phyloP scores from a whole-genome alignment of 2,888 invertebrate genomes.

The Sphaerophoria rueppellii region DNA sequence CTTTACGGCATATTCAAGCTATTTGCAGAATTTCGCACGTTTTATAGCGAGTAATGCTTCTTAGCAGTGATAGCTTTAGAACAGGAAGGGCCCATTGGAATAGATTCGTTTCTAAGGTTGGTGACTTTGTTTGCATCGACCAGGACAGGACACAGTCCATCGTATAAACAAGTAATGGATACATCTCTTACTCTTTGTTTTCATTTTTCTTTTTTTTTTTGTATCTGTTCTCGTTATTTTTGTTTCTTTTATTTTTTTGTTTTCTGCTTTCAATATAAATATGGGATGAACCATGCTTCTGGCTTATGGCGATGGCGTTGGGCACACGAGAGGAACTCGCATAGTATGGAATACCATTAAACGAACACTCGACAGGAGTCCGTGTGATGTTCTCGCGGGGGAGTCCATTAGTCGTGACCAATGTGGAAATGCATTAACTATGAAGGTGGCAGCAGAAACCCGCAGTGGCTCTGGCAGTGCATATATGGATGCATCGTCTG shows the following conservation, averaged over 20 bases:
- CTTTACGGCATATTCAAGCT: conserved; percentile 57
- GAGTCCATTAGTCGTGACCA: conserved; percentile 73
- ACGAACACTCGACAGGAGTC: conserved; percentile 42
- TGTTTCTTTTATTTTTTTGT: neutral
- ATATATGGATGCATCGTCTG: conserved; percentile 33
- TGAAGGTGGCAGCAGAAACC: conserved; percentile 65
- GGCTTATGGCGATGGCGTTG: conserved; percentile 43
- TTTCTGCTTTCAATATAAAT: conserved; percentile 29
- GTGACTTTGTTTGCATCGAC: conserved; percentile 34
- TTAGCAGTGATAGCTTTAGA: conserved; percentile 32
- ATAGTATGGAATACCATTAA: neutral
- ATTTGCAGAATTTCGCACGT: conserved; percentile 71
- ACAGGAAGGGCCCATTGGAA: conserved; percentile 7
- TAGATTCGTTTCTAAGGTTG: conserved; percentile 45
- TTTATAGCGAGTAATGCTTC: conserved; percentile 57
- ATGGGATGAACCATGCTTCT: conserved; percentile 49
- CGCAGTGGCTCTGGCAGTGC: conserved; percentile 31
- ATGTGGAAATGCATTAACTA: conserved; percentile 72
- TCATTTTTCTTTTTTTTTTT: neutral
- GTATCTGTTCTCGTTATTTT: neutral
- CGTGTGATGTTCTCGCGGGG: conserved; percentile 68
- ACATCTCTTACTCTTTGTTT: conserved; percentile 33
- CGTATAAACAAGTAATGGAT: conserved; percentile 52
- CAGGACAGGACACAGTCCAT: conserved; percentile 19
- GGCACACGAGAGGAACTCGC: conserved; percentile 18